A percentile compares a stretch with the other conserved stretches of the same genome.
phyloP scores from a whole-genome alignment of 2,797 vertebrate genomes.

The Hylomyscus alleni region DNA sequence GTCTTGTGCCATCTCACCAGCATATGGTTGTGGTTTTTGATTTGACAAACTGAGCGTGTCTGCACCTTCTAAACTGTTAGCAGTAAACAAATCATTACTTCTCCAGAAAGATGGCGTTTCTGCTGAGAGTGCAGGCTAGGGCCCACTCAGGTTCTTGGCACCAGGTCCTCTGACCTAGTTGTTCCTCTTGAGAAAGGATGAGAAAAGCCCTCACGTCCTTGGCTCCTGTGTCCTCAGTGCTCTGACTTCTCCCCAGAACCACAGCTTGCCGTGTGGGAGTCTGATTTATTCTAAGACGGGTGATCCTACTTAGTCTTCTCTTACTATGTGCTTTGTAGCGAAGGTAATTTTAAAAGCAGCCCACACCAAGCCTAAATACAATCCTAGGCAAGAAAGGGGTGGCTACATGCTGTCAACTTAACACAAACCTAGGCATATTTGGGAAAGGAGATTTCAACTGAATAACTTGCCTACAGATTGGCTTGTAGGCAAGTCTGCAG shows the following conservation, averaged over 20 bases:
- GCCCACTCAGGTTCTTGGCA: background rate
- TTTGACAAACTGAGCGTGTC: background rate
- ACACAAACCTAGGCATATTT: background rate
- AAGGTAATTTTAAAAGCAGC: slow-evolving; percentile 46
- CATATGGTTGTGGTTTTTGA: background rate
- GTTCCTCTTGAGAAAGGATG: background rate
- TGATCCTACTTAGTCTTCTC: background rate
- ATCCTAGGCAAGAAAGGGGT: background rate
- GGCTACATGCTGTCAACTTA: background rate
- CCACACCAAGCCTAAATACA: slow-evolving; percentile 11
- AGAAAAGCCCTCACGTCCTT: background rate
- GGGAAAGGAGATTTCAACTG: background rate
- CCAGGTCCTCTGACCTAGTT: background rate
- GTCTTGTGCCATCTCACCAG: background rate
- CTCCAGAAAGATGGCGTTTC: background rate
- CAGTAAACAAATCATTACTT: background rate
- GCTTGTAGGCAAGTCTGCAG: background rate
- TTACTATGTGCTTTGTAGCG: background rate
- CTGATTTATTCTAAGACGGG: background rate
- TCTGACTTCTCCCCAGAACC: background rate
- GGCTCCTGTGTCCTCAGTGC: background rate
- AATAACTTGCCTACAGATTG: background rate
- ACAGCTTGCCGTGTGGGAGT: background rate
- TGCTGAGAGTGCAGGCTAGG: background rate
- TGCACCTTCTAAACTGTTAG: background rate